These are phyloP conservation scores for Tenthredo distinguenda DNA, from an alignment of 2,888 invertebrate species.

Conservation along the genomic window DNA sequence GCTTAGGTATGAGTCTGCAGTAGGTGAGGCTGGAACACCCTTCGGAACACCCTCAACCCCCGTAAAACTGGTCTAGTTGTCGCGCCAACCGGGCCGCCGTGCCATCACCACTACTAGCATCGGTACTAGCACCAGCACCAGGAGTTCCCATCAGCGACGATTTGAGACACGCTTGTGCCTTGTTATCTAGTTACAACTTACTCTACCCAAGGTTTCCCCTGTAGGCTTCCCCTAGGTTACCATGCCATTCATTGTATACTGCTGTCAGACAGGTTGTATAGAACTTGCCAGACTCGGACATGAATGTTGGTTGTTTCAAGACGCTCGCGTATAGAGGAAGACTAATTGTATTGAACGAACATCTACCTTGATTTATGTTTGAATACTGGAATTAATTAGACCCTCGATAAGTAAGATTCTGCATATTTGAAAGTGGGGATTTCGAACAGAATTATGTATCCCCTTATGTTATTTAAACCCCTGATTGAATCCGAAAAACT, in stretches of 20 bases:
- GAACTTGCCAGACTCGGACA: slow-evolving; percentile 38
- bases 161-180: slow-evolving; percentile 43
- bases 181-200: slow-evolving; percentile 45
- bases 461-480: background rate
- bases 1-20: background rate
- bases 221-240: slow-evolving; percentile 30
- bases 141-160: slow-evolving; percentile 29
- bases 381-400: background rate
- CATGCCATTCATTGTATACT: slow-evolving; percentile 26
- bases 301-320: slow-evolving; percentile 23
- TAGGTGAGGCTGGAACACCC: background rate
- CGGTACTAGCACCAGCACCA: background rate
- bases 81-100: slow-evolving; percentile 5
- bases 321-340: background rate
- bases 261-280: slow-evolving; percentile 33
- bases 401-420: background rate
- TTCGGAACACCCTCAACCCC: background rate
- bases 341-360: background rate
- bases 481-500: background rate
- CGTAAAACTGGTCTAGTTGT: background rate
- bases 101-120: background rate
- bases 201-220: background rate
- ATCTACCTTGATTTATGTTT: background rate
- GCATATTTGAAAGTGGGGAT: background rate
- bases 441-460: background rate